Base-by-base conservation (phyloP, 2,113 vertebrate species). In the Prinia subflava region DNA sequence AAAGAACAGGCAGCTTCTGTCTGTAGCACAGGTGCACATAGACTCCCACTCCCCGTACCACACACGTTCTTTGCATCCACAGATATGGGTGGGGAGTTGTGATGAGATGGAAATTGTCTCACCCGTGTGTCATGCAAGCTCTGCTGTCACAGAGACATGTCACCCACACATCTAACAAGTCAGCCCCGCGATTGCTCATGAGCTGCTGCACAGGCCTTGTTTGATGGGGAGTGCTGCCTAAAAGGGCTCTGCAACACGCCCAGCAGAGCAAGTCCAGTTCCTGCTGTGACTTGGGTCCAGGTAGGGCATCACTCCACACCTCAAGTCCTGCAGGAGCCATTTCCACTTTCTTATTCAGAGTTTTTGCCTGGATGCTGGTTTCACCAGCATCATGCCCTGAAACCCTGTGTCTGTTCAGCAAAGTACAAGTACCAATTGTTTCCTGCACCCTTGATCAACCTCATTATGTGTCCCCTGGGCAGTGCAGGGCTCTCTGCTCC, bases 31-130 rank as follows among this genome's bases (percentile, higher is more conserved):
- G 86, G 90, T 33, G 13, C 90, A 83, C 86, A 92, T 21, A 95
- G 92, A 96, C 95, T 95, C 96, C 95, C 92, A 97, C 96, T 94
- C 91, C 64, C 35, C 0, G n/a, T 89, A 96, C 96, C 96, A 94
- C 96, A 95, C 96, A 95, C 44, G 17, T 75, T 89, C 83, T 83
- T 93, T 91, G 80, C 92, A 91, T 92, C 83, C 64, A 93, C 89
- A 83, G 63, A 89, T 70, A 87, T 7, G 76, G 95, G 60, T 93
- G 83, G 64, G 89, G 96, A 95, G 92, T 71, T 89, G 86, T 67
- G 91, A 92, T 96, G 89, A 94, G 92, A 96, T 94, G 83, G 92
- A 96, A 96, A 95, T 94, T 97, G 95, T 96, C 92, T 97, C 95
- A 96, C 86, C 92, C 80, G 13, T 95, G 95, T 97, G 96, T 97